Conservation (phyloP, 2,113 vertebrate species). For the Nansenia antarctica region DNA sequence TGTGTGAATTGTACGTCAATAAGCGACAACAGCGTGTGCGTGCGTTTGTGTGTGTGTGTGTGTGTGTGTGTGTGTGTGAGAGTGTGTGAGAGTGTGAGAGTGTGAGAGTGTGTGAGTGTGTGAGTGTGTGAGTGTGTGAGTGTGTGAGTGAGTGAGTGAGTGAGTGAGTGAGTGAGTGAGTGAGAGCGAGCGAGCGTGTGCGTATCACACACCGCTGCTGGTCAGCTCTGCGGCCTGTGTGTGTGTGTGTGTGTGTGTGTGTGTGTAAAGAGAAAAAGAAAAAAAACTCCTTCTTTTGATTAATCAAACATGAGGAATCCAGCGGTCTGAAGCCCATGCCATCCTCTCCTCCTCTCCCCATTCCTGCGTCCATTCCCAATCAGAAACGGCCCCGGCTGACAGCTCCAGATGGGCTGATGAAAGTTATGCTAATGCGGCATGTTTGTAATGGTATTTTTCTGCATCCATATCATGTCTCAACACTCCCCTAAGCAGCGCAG, state of each 20-base stretch:
- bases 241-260: too few relatives aligned
- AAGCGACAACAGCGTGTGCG: too few relatives aligned
- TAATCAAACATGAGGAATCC: slow-evolving; percentile 80
- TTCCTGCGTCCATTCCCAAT: slow-evolving; percentile 58
- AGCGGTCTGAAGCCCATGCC: slow-evolving; percentile 56
- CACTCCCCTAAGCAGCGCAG: slow-evolving; percentile 46
- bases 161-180: too few relatives aligned
- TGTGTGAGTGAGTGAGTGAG: too few relatives aligned
- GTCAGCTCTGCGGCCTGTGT: background rate
- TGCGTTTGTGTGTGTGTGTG: too few relatives aligned
- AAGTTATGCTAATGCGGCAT: slow-evolving; percentile 75
- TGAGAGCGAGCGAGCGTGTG: too few relatives aligned
- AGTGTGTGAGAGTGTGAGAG: too few relatives aligned
- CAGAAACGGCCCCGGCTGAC: slow-evolving; percentile 64
- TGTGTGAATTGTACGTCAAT: too few relatives aligned
- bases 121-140: too few relatives aligned
- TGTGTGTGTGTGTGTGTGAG: too few relatives aligned
- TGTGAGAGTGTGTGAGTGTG: too few relatives aligned
- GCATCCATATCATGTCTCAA: slow-evolving; percentile 63
- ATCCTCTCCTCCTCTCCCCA: slow-evolving; percentile 45
- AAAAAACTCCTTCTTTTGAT: slow-evolving; percentile 59
- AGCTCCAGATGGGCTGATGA: slow-evolving; percentile 69
- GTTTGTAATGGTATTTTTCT: slow-evolving; percentile 73
- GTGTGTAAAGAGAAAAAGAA: slow-evolving; percentile 45
- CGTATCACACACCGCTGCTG: background rate